These are phyloP conservation scores for Pammene aurita DNA, from an alignment of 2,888 invertebrate genomes.

Conservation along the genomic window DNA sequence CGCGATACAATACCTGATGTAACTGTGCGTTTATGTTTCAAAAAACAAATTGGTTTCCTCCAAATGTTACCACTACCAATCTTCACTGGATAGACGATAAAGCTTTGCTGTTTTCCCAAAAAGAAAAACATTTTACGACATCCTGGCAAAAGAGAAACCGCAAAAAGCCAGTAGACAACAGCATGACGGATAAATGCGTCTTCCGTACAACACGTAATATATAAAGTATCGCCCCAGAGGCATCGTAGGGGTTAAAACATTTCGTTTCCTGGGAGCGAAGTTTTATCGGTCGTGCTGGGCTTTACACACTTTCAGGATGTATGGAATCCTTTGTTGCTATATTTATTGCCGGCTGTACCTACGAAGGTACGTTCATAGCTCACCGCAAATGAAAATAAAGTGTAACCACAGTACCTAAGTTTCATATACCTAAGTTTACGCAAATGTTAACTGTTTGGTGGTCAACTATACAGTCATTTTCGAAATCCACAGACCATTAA, in stretches of 20 bases:
- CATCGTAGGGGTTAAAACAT: conserved; percentile 23
- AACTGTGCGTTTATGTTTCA: no score
- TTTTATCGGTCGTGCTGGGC: conserved; percentile 28
- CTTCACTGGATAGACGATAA: no score
- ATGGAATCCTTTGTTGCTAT: conserved; percentile 24
- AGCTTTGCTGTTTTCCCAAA: background rate
- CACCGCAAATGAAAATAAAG: background rate
- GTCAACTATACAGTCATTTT: no score
- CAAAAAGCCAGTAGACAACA: background rate
- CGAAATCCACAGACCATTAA: no score
- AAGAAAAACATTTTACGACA: background rate
- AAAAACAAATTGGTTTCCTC: no score
- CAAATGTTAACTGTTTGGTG: background rate
- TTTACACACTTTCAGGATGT: conserved; percentile 26
- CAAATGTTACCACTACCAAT: no score
- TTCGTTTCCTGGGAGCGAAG: conserved; percentile 21
- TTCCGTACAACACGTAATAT: conserved; percentile 22
- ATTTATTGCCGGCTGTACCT: conserved; percentile 2
- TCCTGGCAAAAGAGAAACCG: background rate
- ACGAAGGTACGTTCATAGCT: background rate
- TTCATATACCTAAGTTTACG: background rate
- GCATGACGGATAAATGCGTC: background rate
- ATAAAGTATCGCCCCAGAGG: conserved; percentile 33
- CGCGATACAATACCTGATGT: no score
- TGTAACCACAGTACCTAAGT: background rate